These are phyloP conservation scores for Tachystola acroxantha DNA, from an alignment of 2,888 invertebrate species.

Conservation along the genomic window DNA sequence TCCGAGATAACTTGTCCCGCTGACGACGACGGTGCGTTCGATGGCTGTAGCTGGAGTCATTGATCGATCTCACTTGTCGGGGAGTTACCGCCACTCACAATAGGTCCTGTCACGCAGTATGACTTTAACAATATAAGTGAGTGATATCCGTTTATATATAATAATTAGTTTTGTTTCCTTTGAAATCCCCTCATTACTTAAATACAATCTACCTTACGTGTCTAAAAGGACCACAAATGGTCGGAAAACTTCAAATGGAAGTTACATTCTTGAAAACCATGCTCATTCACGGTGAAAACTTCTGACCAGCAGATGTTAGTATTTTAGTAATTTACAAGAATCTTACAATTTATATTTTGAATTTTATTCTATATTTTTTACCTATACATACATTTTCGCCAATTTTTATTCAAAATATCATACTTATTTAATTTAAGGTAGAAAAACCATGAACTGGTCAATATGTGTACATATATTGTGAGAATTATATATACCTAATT, in stretches of 20 bases:
- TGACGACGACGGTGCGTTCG: too few relatives aligned
- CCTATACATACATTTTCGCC: not conserved
- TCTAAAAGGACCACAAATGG: conserved; percentile 34
- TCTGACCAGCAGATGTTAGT: conserved; percentile 57
- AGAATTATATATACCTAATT: too few relatives aligned
- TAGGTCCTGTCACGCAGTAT: too few relatives aligned
- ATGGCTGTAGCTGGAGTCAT: too few relatives aligned
- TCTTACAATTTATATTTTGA: conserved; percentile 8
- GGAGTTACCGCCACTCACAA: too few relatives aligned
- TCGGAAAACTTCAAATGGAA: conserved; percentile 51
- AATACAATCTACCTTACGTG: conserved; percentile 16
- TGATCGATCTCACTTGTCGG: too few relatives aligned
- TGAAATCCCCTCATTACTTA: too few relatives aligned
- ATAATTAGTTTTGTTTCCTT: too few relatives aligned
- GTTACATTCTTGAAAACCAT: conserved; percentile 20
- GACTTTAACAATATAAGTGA: too few relatives aligned
- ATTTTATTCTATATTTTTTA: not conserved
- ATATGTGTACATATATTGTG: not conserved
- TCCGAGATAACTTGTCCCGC: too few relatives aligned
- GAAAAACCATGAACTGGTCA: not conserved
- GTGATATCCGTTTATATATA: too few relatives aligned
- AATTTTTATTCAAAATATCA: not conserved
- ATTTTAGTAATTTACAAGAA: conserved; percentile 17
- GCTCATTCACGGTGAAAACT: conserved; percentile 7
- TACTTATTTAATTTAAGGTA: not conserved